Percentiles rank a stretch among this genome's conserved stretches.
Conservation (phyloP, 1,140 invertebrate species). For the Melipona quadrifasciata region DNA sequence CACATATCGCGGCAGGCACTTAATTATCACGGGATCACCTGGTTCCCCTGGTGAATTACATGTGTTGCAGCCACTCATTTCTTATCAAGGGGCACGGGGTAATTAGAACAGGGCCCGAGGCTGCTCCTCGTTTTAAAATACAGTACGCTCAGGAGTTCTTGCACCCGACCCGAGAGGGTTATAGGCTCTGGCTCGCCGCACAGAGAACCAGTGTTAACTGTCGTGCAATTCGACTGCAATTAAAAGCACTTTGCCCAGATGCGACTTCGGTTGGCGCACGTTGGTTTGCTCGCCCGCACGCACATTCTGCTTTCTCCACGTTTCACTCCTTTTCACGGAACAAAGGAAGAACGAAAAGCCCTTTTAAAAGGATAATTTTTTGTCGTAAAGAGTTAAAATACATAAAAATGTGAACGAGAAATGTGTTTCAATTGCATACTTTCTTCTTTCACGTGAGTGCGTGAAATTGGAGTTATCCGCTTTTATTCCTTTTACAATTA, state of each 20-base stretch:
- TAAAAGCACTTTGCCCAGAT: conserved; percentile 4
- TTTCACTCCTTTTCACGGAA: neutral
- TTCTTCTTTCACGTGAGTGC: no score
- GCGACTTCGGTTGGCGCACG: neutral
- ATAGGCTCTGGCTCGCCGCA: neutral
- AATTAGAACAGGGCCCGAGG: conserved; percentile 67
- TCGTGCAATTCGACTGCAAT: neutral
- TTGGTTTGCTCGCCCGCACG: neutral
- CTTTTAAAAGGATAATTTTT: neutral
- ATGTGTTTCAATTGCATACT: no score
- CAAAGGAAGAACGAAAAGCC: no score
- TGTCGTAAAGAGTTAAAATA: neutral
- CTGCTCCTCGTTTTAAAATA: conserved; percentile 22
- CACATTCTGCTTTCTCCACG: no score
- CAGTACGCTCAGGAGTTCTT: conserved; percentile 14
- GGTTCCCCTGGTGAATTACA: conserved; percentile 47
- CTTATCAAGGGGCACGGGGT: conserved; percentile 53
- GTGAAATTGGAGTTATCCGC: no score
- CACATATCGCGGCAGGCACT: conserved; percentile 36
- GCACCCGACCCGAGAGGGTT: neutral
- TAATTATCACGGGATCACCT: conserved; percentile 54
- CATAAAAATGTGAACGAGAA: neutral
- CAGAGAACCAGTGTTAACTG: conserved; percentile 8
- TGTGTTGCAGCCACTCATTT: conserved; percentile 24
- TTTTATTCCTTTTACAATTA: no score